These are phyloP conservation scores for Macquaria australasica DNA, from an alignment of 2,113 vertebrate species.

Conservation along the genomic window DNA sequence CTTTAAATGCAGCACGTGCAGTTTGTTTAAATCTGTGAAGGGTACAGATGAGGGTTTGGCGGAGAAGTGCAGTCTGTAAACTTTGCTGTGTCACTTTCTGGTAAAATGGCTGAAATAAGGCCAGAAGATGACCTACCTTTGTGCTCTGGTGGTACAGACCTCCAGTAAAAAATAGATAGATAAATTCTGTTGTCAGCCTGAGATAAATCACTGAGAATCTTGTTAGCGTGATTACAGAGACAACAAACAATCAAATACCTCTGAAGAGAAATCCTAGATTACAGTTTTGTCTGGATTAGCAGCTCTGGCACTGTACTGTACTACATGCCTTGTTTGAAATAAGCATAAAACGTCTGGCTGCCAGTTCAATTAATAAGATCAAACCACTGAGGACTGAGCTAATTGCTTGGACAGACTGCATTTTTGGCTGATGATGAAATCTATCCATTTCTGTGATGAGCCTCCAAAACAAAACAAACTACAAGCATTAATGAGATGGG, in stretches of 20 bases:
- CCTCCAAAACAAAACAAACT: slow-evolving; percentile 11
- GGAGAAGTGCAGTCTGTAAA: not conserved
- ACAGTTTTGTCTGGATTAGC: not conserved
- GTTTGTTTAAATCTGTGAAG: not conserved
- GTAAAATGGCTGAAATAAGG: too few relatives aligned
- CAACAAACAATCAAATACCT: not conserved
- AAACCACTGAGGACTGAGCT: slow-evolving; percentile 1
- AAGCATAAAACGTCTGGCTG: not conserved
- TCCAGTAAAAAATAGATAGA: not conserved
- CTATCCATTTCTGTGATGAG: slow-evolving; percentile 1
- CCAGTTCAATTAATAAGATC: slow-evolving; percentile 11
- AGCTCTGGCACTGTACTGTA: not conserved
- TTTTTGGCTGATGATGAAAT: slow-evolving; percentile 33
- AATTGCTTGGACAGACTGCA: slow-evolving; percentile 20
- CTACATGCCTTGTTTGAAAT: not conserved
- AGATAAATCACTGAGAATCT: not conserved
- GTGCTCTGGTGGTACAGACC: not conserved
- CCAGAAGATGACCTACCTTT: not conserved
- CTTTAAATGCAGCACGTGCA: not conserved
- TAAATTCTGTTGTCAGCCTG: not conserved
- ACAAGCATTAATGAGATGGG: not conserved
- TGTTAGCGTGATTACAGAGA: not conserved
- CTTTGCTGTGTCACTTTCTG: too few relatives aligned
- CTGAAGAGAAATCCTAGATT: not conserved
- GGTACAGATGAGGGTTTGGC: not conserved